Conservation (phyloP, 2,113 vertebrate genomes). For the Epinephelus lanceolatus region DNA sequence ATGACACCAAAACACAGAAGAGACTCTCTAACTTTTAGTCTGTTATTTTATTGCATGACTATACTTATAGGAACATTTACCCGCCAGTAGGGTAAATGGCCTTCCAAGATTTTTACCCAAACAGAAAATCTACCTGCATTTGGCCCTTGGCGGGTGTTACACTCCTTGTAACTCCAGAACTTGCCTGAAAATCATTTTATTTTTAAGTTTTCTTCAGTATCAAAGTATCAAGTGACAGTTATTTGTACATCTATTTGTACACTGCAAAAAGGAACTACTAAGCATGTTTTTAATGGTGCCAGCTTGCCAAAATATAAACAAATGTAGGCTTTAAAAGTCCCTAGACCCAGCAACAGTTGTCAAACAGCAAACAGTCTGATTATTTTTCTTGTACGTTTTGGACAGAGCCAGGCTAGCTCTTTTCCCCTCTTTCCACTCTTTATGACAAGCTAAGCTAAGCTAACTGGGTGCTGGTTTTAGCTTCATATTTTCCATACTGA, state of each 20-base stretch:
- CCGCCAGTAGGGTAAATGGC: too few relatives aligned
- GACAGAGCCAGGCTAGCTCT: background rate
- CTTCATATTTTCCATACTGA: background rate
- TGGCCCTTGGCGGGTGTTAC: too few relatives aligned
- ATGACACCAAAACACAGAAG: too few relatives aligned
- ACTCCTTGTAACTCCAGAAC: background rate
- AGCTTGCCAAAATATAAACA: background rate
- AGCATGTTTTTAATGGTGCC: background rate
- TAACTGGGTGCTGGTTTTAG: background rate
- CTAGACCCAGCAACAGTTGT: background rate
- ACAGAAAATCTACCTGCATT: too few relatives aligned
- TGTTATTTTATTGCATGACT: too few relatives aligned
- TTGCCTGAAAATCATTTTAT: background rate
- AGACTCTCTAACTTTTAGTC: too few relatives aligned
- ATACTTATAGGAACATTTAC: too few relatives aligned
- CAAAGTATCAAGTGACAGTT: background rate
- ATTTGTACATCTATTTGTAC: background rate
- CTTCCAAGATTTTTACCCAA: too few relatives aligned
- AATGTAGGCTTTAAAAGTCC: background rate
- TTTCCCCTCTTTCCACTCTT: background rate
- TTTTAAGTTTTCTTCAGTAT: background rate
- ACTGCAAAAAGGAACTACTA: too few relatives aligned
- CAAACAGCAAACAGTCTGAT: background rate
- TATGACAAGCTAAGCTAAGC: conserved; percentile 3
- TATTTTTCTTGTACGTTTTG: background rate